Conservation (phyloP, 2,797 vertebrate species). For the Lithobates pipiens region DNA sequence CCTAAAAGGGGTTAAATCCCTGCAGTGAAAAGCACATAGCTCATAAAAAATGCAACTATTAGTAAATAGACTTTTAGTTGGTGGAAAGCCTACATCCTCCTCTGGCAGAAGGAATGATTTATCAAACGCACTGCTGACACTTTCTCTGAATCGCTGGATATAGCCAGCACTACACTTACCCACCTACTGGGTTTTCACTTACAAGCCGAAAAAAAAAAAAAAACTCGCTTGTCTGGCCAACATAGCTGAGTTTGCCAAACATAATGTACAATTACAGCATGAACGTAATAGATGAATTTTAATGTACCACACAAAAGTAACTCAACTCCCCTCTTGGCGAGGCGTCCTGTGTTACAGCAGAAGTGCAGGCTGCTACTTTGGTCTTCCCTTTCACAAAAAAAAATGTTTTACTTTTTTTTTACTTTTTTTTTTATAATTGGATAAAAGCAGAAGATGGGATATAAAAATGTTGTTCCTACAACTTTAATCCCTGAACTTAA, state of each 20-base stretch:
- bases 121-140: constrained; percentile 38
- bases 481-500: constrained; percentile 23
- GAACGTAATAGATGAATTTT: constrained; percentile 57
- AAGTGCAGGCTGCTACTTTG: constrained; percentile 35
- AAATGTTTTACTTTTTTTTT: constrained; percentile 7
- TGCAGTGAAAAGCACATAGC: neutral
- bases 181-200: constrained; percentile 52
- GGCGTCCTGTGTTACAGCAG: neutral
- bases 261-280: constrained; percentile 61
- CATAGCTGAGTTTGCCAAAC: constrained; percentile 53
- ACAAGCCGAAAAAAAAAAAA: constrained; percentile 36
- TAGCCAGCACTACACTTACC: constrained; percentile 48
- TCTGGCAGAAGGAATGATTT: constrained; percentile 37
- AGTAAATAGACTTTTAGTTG: constrained; percentile 30
- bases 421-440: constrained; percentile 43
- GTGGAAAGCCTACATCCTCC: constrained; percentile 16
- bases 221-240: constrained; percentile 57
- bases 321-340: constrained; percentile 43
- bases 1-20: neutral
- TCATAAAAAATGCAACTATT: neutral
- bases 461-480: neutral
- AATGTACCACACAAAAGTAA: constrained; percentile 55
- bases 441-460: constrained; percentile 42
- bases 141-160: constrained; percentile 25
- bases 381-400: constrained; percentile 31